phyloP scores from a whole-genome alignment of 2,113 vertebrate species.

The Irena cyanogastra region DNA sequence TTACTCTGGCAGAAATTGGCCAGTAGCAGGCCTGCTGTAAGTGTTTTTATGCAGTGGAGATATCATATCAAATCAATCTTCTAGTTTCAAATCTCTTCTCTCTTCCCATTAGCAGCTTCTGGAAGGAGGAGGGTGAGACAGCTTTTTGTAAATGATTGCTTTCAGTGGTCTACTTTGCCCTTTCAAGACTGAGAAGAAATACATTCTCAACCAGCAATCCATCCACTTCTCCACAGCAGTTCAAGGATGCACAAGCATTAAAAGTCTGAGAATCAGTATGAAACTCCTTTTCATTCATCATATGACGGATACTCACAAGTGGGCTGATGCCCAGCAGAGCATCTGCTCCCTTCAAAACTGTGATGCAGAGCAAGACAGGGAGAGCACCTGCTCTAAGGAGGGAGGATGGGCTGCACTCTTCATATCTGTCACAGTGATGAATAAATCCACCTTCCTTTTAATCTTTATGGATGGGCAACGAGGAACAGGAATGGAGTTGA shows the following conservation, averaged over 20 bases:
- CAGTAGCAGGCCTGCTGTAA: not conserved
- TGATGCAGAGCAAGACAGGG: not conserved
- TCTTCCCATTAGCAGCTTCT: not conserved
- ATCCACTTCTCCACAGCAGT: not conserved
- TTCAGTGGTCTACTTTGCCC: not conserved
- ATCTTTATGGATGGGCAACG: not conserved
- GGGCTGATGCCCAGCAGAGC: not conserved
- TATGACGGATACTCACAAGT: not conserved
- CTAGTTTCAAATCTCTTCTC: not conserved
- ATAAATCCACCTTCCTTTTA: not conserved
- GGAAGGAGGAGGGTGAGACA: not conserved
- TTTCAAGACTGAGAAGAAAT: not conserved
- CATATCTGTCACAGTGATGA: not conserved
- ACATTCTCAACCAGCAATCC: not conserved
- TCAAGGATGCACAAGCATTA: not conserved
- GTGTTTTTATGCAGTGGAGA: not conserved
- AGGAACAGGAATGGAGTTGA: not conserved
- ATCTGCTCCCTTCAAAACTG: not conserved
- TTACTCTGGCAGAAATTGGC: not conserved
- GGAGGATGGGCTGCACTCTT: not conserved
- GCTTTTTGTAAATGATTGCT: not conserved
- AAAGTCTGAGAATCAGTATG: not conserved
- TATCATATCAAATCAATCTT: not conserved
- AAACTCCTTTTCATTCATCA: not conserved
- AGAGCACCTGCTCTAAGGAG: not conserved